Conservation (phyloP, 1,140 invertebrate species). For the Drosophila kohkoa region DNA sequence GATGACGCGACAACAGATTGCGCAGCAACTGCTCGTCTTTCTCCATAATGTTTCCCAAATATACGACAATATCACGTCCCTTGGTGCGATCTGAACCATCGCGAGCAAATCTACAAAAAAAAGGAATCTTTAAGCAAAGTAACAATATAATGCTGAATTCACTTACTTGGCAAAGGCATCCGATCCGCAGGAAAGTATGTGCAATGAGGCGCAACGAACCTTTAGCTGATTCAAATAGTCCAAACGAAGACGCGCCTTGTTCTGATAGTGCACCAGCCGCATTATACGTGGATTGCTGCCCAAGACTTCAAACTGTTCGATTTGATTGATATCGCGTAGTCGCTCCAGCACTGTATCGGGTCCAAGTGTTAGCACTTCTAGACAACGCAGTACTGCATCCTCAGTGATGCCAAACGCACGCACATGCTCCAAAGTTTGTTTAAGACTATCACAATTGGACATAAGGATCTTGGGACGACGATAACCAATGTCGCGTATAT, state of each 20-base stretch:
- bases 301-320: conserved; percentile 86
- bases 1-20: conserved; percentile 85
- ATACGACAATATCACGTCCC: conserved; percentile 86
- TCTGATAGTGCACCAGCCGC: conserved; percentile 86
- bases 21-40: conserved; percentile 73
- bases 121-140: background rate
- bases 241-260: conserved; percentile 86
- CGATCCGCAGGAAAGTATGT: conserved; percentile 86
- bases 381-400: conserved; percentile 85
- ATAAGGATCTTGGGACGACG: conserved; percentile 86
- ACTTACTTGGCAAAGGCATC: conserved; percentile 87
- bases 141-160: background rate
- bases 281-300: conserved; percentile 86
- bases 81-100: conserved; percentile 86
- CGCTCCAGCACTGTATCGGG: conserved; percentile 85
- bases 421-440: conserved; percentile 85
- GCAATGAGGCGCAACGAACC: conserved; percentile 86
- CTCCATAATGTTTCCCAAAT: conserved; percentile 67
- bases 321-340: conserved; percentile 85
- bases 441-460: conserved; percentile 85
- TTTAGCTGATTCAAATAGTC: conserved; percentile 86
- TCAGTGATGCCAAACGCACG: conserved; percentile 85
- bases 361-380: conserved; percentile 86
- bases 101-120: conserved; percentile 85
- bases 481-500: conserved; percentile 85